Evolutionary conservation across 2,888 invertebrate species (phyloP), one percentile per base, ranked within the genome.

Genomic region (Cacoxenus indagator): DNA sequence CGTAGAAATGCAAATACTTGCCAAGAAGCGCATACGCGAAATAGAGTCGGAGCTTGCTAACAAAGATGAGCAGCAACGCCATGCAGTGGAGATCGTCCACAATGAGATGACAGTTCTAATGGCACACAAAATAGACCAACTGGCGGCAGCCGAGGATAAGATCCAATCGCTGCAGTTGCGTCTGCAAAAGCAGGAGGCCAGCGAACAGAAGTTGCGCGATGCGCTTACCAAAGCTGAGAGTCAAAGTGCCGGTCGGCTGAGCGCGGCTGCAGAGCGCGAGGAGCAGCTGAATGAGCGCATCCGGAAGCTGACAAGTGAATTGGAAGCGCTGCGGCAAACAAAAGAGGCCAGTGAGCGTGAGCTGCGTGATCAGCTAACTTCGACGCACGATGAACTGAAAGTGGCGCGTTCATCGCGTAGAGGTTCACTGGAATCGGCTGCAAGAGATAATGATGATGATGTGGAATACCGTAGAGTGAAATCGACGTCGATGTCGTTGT

Each of bases 361-460:
- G 61, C 69, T 88, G 11, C 80, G 85, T 48, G 87, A 88, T 55
- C 87, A 88, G 17, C 73, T 89, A 4, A 78, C 85, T 24, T 76
- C 87, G 0, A 84, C 85, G 0, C 84, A 87, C 68, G 87, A 88
- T 70, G 88, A 88, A 76, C 81, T 88, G 14, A 78, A 82, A 0
- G 84, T 87, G 17, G 75, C 85, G 68, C 82, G 86, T 37, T 75
- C 59, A 9, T 19, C 22, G 59, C 31, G 19, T 19, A n/a, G 22
- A 6, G 64, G 61, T 70, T 61, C 72, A 73, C 37, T 70, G 72
- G 27, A 75, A 75, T 89, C 76, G 90, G n/a, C n/a, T 85, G 76
- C 93, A 59, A 90, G 92, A 75, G 92, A 92, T 68, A 48, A n/a
- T 48, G 48, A 48, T 48, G 48, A 48, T 17, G 48, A 2, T 48